Base-by-base conservation (phyloP, 2,888 invertebrate genomes). In the Smittia sp. region DNA sequence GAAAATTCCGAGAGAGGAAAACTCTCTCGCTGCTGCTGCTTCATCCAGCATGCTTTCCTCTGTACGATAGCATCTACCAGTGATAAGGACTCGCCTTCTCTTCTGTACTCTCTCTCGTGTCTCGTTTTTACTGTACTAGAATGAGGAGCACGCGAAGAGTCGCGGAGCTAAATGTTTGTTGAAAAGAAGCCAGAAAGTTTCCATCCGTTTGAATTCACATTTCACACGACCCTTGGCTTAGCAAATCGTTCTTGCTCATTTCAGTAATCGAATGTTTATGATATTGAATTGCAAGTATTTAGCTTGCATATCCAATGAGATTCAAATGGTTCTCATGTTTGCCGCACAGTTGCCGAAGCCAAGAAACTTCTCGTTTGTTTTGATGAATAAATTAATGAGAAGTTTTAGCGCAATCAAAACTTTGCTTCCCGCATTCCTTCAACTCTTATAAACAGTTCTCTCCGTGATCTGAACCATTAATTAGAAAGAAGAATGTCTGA, bases 1-100 rank as follows among this genome's bases (percentile, higher is more conserved):
- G 58, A 58, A 58, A 20, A 58, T 22, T 58, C 22, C 22, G 58
- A 13, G 58, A 58, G 22, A 22, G n/a, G 58, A 58, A 58, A 20
- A 13, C 22, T 58, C 46, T 46, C 46, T 46, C 46, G 58, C 6
- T n/a, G n/a, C n/a, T n/a, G n/a, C n/a, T n/a, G n/a, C 52, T 15
- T 63, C 27, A n/a, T 27, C 9, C 63, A 27, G 63, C 63, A 63
- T 63, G 63, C 58, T 58, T 58, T 58, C 58, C 7, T 9, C 15
- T 52, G 52, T 62, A 15, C 11, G 52, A 46, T 58, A 63, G 25
- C 13, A 62, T 27, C 27, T n/a, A 2, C 25, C 25, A 63, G 63
- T n/a, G 25, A 63, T 63, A 63, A 63, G 25, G 24, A 63, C 27
- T 63, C 27, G 25, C 25, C 27, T n/a, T 2, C 46, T 46, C 15